Base-by-base conservation (phyloP, 2,797 vertebrate species). In the Tauraco hartlaubi region DNA sequence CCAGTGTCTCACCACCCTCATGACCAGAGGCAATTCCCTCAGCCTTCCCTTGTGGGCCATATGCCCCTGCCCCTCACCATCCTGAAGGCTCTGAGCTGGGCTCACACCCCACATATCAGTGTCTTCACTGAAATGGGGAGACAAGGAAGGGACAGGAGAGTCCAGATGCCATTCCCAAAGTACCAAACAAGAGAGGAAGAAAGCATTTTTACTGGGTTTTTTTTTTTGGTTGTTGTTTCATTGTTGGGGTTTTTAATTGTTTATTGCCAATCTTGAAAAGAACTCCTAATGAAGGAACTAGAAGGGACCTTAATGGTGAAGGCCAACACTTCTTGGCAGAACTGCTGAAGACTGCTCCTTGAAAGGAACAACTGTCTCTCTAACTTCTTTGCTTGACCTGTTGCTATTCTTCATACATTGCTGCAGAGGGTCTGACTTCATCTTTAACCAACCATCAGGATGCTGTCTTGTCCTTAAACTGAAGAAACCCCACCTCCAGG, bases 381-480 rank as follows among this genome's bases (percentile, higher is more conserved):
- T 62, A 46, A 43, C 20, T 41, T n/a, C 29, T 31, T 58, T 51
- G 18, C n/a, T 58, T 79, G 26, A 51, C 39, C n/a, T 58, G 35
- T 31, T 58, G 35, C 12, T 87, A 17, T 44, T 72, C 52, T 73
- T 44, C 1, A 0, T 52, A n/a, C 39, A 9, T 16, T 0, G 3
- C 31, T 4, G 0, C 0, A 1, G 23, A 66, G 26, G n/a, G 26
- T 37, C 26, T 79, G n/a, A 23, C 19, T 58, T 66, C 28, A 37
- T 46, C 37, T 73, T 73, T 29, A 46, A 3, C 9, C 13, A 35
- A 49, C 16, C 35, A 33, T 48, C 0, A 1, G 43, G 51, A 59
- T 74, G 51, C 12, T 8, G 46, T 48, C 81, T 74, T 3, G 1
- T 48, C 39, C 48, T 62, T 39, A 44, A n/a, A 44, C 67, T 11